Percentiles rank a stretch among this genome's conserved stretches.
phyloP scores from a whole-genome alignment of 2,888 invertebrate species.

The Amphipoea oculea region DNA sequence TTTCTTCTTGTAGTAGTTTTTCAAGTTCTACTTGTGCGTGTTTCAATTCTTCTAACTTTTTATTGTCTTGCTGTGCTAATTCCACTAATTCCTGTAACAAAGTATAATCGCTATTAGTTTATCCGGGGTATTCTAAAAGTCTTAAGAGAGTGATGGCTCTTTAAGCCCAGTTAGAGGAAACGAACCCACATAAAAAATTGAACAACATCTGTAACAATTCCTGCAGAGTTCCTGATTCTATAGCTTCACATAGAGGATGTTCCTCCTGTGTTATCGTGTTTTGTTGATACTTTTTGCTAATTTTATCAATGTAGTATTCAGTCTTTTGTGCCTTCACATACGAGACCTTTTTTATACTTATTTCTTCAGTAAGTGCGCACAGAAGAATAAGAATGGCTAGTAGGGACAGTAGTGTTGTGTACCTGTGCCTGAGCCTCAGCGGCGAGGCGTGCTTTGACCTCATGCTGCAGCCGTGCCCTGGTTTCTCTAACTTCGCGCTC shows the following conservation, averaged over 20 bases:
- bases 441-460: slow-evolving; percentile 91
- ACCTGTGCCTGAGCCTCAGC: slow-evolving; percentile 91
- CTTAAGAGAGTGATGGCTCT: neutral
- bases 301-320: neutral
- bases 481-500: slow-evolving; percentile 91
- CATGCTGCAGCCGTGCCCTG: slow-evolving; percentile 91
- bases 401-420: slow-evolving; percentile 61
- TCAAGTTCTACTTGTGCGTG: slow-evolving; percentile 93
- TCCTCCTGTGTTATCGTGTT: neutral
- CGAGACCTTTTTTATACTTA: neutral
- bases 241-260: neutral
- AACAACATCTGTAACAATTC: neutral
- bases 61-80: slow-evolving; percentile 93
- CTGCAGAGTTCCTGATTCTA: neutral
- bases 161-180: neutral
- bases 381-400: neutral
- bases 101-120: neutral
- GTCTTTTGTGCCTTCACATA: neutral
- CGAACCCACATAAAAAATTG: neutral
- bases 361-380: neutral
- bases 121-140: neutral
- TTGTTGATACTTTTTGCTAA: neutral
- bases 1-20: slow-evolving; percentile 94
- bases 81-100: slow-evolving; percentile 91
- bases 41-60: slow-evolving; percentile 93